Evolutionary conservation across 2,797 vertebrate species (phyloP).

Genomic region (Phalanger gymnotis): DNA sequence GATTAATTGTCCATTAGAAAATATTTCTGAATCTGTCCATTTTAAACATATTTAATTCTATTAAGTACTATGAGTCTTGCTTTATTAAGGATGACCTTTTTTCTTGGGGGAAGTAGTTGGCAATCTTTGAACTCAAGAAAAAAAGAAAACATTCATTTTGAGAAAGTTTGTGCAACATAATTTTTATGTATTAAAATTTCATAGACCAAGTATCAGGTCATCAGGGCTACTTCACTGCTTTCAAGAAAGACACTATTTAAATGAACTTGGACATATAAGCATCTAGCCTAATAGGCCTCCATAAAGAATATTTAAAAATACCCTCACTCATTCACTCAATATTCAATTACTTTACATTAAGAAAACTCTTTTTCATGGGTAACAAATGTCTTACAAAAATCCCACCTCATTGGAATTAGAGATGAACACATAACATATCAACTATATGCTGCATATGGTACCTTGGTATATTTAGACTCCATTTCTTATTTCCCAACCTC

Average conservation of each 20-base stretch:
- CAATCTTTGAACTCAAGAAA: not conserved
- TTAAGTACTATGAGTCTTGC: constrained; percentile 11
- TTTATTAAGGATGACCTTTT: constrained; percentile 49
- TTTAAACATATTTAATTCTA: constrained; percentile 43
- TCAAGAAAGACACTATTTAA: not conserved
- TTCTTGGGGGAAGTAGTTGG: not conserved
- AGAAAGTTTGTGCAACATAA: not conserved
- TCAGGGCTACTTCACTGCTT: not conserved
- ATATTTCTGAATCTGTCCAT: not conserved
- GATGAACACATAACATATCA: not conserved
- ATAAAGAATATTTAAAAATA: constrained; percentile 3
- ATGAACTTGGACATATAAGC: not conserved
- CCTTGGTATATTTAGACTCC: not conserved
- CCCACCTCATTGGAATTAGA: not conserved
- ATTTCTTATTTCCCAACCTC: not conserved
- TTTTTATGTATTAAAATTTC: constrained; percentile 40
- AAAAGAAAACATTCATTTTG: not conserved
- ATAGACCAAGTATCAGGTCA: constrained; percentile 30
- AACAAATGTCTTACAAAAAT: not conserved
- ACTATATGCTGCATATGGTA: not conserved
- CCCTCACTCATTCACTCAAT: not conserved
- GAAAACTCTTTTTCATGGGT: not conserved
- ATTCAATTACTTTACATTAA: constrained; percentile 8
- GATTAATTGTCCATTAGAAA: constrained; percentile 51
- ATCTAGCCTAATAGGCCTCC: not conserved